These are phyloP conservation scores for Prietella phreatophila DNA, from an alignment of 2,113 vertebrate species.

Conservation along the genomic window DNA sequence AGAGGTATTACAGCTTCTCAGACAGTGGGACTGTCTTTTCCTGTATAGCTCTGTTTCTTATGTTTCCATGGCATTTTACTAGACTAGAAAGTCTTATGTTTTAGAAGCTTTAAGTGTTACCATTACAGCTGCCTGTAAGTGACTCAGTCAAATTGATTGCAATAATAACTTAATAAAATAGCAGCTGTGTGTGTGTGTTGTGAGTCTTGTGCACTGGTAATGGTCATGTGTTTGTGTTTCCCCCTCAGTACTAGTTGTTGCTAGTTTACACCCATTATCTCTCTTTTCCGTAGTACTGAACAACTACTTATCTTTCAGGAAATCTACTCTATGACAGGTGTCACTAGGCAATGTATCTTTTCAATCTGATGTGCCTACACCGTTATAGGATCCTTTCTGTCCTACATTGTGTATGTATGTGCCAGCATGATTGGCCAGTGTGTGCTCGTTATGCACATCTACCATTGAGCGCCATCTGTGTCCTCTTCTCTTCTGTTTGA, in stretches of 20 bases:
- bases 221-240: not conserved
- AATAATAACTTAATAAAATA: not conserved
- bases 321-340: not conserved
- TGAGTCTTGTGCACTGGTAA: no score
- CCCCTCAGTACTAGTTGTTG: not conserved
- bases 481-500: constrained; percentile 5
- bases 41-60: not conserved
- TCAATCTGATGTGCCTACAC: not conserved
- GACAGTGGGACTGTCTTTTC: not conserved
- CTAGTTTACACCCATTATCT: not conserved
- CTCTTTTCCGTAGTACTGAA: not conserved
- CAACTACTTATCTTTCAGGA: not conserved
- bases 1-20: not conserved
- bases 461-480: not conserved
- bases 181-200: no score
- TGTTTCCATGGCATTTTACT: constrained; percentile 10
- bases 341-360: not conserved
- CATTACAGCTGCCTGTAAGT: not conserved
- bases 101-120: not conserved
- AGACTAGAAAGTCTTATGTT: not conserved
- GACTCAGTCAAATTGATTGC: not conserved
- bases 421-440: not conserved
- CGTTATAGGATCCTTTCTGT: not conserved
- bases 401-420: not conserved
- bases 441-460: not conserved